Base-by-base conservation (phyloP, 2,113 vertebrate species). In the Megaceryle maxima region DNA sequence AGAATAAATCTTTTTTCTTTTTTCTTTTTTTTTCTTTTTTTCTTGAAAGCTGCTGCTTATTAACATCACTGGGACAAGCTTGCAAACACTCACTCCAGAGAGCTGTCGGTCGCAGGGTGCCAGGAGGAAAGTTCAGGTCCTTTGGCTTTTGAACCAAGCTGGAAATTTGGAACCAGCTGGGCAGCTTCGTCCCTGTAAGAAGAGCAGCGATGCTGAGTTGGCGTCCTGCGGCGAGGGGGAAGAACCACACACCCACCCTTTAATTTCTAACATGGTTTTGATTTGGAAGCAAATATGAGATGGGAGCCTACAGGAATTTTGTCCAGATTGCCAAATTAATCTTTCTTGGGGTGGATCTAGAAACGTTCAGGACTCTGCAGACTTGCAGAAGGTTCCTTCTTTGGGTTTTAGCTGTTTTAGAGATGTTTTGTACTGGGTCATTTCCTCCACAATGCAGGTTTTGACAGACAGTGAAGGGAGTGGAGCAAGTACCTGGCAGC, bases 101-200 rank as follows among this genome's bases (percentile, higher is more conserved):
- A 69, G 59, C 55, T 10, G 4, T 17, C 0, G 0, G 74, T 12
- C 6, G 2, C 68, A 53, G 53, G 68, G 81, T 3, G 3, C 33
- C 33, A 13, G 46, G 56, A 74, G 66, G 79, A 73, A 80, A 35
- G 44, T 22, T n/a, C 7, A 0, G 75, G 29, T 87, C 74, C 86
- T 50, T 63, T 6, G 3, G 39, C 3, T 69, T 63, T 41, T 21
- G 81, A 37, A 4, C 44, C 69, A 1, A 95, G 44, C 29, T 55
- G 84, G 70, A 94, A 62, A 13, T 73, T 20, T 0, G 72, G 96
- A 77, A 93, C 70, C 22, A 22, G 48, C 64, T 35, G 92, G 35
- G 94, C 82, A 0, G 39, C 31, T 92, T 97, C 87, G 1, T 97
- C 96, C 94, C 97, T 97, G 92, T 7, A 77, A 83, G 87, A 73